These are phyloP conservation scores for Festucalex cinctus DNA, from an alignment of 2,113 vertebrate genomes.

Conservation along the genomic window DNA sequence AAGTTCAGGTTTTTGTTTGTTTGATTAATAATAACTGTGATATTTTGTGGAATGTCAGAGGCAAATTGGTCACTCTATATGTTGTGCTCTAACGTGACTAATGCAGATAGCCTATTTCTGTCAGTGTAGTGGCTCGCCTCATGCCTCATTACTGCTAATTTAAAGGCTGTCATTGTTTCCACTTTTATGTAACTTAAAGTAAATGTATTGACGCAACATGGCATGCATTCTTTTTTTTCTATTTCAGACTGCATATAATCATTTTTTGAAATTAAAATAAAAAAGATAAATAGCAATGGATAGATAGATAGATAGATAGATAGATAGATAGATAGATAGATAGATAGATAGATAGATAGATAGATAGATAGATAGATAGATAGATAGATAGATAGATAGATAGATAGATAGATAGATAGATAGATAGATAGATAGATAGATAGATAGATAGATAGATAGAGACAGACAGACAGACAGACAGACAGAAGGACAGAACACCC, in stretches of 20 bases:
- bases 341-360: neutral
- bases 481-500: conserved; percentile 37
- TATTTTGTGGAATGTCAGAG: conserved; percentile 29
- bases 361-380: conserved; percentile 10
- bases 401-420: neutral
- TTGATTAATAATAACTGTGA: conserved; percentile 8
- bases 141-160: neutral
- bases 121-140: conserved; percentile 16
- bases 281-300: conserved; percentile 1
- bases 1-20: neutral
- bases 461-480: conserved; percentile 24
- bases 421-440: conserved; percentile 6
- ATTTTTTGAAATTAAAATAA: neutral
- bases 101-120: conserved; percentile 53
- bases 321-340: neutral
- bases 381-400: neutral
- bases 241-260: neutral
- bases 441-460: conserved; percentile 28
- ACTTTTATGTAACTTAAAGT: neutral
- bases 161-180: neutral
- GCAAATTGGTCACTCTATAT: conserved; percentile 10
- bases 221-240: neutral
- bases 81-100: conserved; percentile 34
- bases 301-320: neutral
- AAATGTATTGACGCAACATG: neutral